These are phyloP conservation scores for Rhadinocentrus ornatus DNA, from an alignment of 2,797 vertebrate genomes.

Conservation along the genomic window DNA sequence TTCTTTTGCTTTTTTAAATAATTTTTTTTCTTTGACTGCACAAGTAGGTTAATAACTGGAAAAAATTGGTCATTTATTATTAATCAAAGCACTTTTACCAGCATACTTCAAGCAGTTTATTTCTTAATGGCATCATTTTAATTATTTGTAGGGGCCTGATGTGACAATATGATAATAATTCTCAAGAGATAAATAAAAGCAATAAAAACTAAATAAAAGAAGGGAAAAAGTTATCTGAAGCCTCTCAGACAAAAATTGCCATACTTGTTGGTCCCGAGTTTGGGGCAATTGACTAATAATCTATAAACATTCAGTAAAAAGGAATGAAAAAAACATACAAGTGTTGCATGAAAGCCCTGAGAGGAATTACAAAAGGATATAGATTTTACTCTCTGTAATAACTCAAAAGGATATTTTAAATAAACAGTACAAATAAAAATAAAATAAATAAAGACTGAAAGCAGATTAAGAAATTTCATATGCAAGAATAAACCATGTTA, in stretches of 20 bases:
- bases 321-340: no score
- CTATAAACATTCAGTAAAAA: background rate
- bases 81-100: background rate
- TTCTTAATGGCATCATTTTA: background rate
- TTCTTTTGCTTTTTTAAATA: no score
- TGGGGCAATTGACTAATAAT: background rate
- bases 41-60: background rate
- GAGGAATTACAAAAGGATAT: background rate
- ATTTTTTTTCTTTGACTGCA: background rate
- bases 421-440: no score
- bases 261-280: background rate
- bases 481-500: no score
- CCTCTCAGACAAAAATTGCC: background rate
- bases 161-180: background rate
- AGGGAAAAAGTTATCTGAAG: background rate
- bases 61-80: background rate
- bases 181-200: background rate
- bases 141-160: background rate
- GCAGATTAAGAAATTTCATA: no score
- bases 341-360: background rate
- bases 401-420: no score
- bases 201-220: rapidly evolving
- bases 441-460: no score
- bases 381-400: no score
- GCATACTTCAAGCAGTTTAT: background rate